Evolutionary conservation across 2,888 invertebrate species (phyloP).

Genomic region (Pachydiplax longipennis): DNA sequence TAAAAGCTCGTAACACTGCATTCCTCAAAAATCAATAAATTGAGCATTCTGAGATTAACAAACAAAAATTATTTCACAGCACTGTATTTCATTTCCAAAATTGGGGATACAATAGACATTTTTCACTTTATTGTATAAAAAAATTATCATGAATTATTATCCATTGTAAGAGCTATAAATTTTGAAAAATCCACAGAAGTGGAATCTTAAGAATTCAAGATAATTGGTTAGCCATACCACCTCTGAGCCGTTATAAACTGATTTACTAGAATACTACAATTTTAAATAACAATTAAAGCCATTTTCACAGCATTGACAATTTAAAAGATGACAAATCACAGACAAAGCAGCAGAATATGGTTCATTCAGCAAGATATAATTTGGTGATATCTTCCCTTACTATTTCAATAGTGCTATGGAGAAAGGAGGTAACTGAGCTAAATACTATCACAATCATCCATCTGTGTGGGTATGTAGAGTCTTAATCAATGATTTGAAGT

Average conservation of each 20-base stretch:
- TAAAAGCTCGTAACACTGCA: not conserved
- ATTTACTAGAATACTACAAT: not conserved
- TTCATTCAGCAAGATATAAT: not conserved
- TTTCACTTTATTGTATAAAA: conserved; percentile 44
- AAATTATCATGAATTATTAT: conserved; percentile 8
- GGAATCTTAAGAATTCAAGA: not conserved
- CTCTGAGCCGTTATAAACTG: not conserved
- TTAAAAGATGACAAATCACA: not conserved
- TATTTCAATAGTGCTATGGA: not conserved
- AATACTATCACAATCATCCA: not conserved
- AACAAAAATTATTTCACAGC: conserved; percentile 12
- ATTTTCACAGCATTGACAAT: not conserved
- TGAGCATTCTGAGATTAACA: not conserved
- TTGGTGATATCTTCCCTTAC: not conserved
- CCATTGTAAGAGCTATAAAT: not conserved
- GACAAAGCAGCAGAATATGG: not conserved
- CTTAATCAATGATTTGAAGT: too few species aligned
- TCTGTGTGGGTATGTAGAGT: not conserved
- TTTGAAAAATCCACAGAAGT: not conserved
- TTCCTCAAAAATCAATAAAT: not conserved
- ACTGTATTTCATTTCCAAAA: conserved; percentile 26
- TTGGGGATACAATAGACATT: conserved; percentile 11
- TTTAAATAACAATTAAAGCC: not conserved
- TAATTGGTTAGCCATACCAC: not conserved
- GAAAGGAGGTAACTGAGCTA: not conserved